Conservation (phyloP, 2,113 vertebrate species). For the Aix galericulata region DNA sequence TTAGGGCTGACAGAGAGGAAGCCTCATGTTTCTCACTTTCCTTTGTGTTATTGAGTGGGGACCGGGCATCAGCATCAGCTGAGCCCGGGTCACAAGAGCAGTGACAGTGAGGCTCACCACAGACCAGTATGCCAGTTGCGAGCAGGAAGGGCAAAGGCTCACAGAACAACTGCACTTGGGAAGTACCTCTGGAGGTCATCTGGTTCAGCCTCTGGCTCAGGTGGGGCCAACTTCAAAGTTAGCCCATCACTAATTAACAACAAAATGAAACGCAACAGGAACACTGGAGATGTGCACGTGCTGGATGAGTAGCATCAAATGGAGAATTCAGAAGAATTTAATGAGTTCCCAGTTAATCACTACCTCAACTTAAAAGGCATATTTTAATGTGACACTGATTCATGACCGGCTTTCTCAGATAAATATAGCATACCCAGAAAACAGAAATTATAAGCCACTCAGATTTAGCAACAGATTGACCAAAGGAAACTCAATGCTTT, state of each 20-base stretch:
- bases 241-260: neutral
- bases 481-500: slow-evolving; percentile 15
- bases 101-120: neutral
- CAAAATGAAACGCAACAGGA: neutral
- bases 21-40: slow-evolving; percentile 45
- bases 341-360: neutral
- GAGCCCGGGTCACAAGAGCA: neutral
- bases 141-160: neutral
- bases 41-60: neutral
- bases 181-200: neutral
- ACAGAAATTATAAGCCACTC: neutral
- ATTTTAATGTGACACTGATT: neutral
- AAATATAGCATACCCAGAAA: neutral
- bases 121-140: neutral
- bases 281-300: neutral
- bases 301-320: neutral
- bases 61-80: neutral
- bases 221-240: neutral
- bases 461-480: slow-evolving; percentile 7
- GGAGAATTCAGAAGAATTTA: neutral
- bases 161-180: neutral
- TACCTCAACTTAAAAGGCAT: neutral
- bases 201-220: neutral
- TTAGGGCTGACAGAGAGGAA: neutral
- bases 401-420: neutral